Conservation (phyloP, 2,113 vertebrate species). For the Aptenodytes forsteri region DNA sequence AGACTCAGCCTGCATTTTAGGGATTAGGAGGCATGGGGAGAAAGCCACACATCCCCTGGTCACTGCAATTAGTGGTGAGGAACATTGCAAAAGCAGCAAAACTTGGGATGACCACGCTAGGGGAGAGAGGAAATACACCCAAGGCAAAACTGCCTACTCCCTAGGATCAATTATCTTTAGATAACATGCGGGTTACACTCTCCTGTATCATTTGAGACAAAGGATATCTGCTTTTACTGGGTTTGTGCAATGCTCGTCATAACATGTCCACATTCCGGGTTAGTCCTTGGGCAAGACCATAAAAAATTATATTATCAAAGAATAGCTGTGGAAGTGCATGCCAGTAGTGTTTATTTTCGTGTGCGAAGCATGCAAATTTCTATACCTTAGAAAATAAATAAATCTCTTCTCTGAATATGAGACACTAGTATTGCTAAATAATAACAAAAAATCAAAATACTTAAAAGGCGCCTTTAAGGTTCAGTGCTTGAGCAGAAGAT, state of each 20-base stretch:
- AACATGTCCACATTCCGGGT: neutral
- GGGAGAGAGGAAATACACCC: neutral
- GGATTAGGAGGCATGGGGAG: neutral
- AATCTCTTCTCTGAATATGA: neutral
- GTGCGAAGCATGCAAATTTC: neutral
- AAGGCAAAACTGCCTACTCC: neutral
- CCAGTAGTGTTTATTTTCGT: neutral
- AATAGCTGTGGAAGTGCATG: neutral
- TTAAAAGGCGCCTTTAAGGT: neutral
- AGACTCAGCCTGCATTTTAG: neutral
- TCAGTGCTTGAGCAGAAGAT: neutral
- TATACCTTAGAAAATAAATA: neutral
- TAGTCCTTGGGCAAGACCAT: neutral
- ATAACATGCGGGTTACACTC: neutral
- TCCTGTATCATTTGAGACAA: neutral
- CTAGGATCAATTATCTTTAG: neutral
- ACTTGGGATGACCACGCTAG: neutral
- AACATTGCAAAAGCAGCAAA: neutral
- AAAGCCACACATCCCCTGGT: neutral
- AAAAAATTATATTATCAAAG: neutral
- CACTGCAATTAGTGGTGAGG: neutral
- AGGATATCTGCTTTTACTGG: neutral
- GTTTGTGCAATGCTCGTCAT: neutral
- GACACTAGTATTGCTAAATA: neutral
- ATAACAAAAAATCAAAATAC: neutral